Evolutionary conservation across 2,113 vertebrate species (phyloP), one percentile per base, ranked within the genome.

Genomic region (Haplochromis vanheusdeni): DNA sequence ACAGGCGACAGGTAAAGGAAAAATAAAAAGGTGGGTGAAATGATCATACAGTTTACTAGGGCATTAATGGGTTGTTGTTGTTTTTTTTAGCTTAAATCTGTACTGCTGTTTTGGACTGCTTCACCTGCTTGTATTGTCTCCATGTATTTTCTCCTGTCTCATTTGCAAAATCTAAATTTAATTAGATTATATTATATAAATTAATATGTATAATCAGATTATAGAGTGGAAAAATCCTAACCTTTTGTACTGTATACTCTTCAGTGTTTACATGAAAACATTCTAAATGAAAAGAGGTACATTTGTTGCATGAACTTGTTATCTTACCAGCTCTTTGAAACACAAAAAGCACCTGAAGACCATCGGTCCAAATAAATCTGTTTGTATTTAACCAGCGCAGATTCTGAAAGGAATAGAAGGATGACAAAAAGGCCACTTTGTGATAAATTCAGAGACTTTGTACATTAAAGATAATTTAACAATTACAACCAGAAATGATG

Each of bases 321-420:
- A 17, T 87, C 96, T 97, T 95, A 99, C 98, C 97, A 40, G 97
- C 90, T 93, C 98, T 95, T 85, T 99, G 98, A 90, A 98, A 95
- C 77, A 98, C 97, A 52, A 98, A 99, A 3, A 99, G 91, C 2
- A 97, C 96, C 87, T 97, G 97, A 51, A 99, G 96, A 23, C 98
- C 97, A 14, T 97, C 96, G 1, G 98, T 98, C 98, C 98, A 99
- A 51, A 98, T 90, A 75, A 97, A 98, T 80, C 54, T 88, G 82
- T 94, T 81, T 6, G 96, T 93, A 55, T 95, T 96, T 2, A 96
- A 91, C 98, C 98, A 98, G 7, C 98, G 97, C 58, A 98, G 92
- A 91, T 99, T 98, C 98, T 99, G 94, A 49, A 40, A n/a, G 82
- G 13, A 82, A 73, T 1, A 85, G 4, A 35, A 35, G 85, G 4